Evolutionary conservation across 2,113 vertebrate species (phyloP).

Genomic region (Epinephelus moara): DNA sequence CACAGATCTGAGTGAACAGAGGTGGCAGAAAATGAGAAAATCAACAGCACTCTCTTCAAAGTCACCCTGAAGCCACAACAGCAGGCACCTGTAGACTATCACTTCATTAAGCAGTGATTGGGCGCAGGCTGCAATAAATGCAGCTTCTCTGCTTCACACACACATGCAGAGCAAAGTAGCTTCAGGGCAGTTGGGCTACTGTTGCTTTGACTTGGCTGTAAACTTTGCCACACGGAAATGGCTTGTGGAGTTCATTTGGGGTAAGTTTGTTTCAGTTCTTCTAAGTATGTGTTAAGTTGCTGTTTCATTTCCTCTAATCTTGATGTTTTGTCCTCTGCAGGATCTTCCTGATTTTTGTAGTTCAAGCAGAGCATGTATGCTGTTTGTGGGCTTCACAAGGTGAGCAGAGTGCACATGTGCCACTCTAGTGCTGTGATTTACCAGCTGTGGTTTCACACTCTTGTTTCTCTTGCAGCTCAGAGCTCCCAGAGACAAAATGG

Average conservation of each 20-base stretch:
- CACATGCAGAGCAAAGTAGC: neutral
- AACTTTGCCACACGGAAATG: slow-evolving; percentile 37
- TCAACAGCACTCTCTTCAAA: neutral
- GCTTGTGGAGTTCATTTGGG: slow-evolving; percentile 73
- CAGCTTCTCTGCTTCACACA: rapidly evolving
- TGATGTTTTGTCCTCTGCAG: slow-evolving; percentile 25
- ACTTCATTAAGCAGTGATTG: slow-evolving; percentile 50
- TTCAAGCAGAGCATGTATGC: slow-evolving; percentile 64
- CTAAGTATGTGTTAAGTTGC: neutral
- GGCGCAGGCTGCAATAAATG: slow-evolving; percentile 37
- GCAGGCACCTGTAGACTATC: slow-evolving; percentile 64
- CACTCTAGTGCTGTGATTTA: neutral
- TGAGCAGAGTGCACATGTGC: slow-evolving; percentile 7
- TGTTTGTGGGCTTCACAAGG: slow-evolving; percentile 55
- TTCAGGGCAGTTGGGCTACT: neutral
- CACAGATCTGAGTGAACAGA: neutral
- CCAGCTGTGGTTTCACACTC: neutral
- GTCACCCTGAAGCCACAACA: neutral
- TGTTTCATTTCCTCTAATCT: neutral
- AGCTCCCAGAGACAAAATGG: neutral
- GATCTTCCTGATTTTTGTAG: slow-evolving; percentile 58
- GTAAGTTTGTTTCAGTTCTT: slow-evolving; percentile 33
- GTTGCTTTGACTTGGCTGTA: neutral
- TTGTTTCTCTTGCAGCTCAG: slow-evolving; percentile 14
- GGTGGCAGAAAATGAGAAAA: neutral